Conservation (phyloP, 2,113 vertebrate species). For the Zootoca vivipara region DNA sequence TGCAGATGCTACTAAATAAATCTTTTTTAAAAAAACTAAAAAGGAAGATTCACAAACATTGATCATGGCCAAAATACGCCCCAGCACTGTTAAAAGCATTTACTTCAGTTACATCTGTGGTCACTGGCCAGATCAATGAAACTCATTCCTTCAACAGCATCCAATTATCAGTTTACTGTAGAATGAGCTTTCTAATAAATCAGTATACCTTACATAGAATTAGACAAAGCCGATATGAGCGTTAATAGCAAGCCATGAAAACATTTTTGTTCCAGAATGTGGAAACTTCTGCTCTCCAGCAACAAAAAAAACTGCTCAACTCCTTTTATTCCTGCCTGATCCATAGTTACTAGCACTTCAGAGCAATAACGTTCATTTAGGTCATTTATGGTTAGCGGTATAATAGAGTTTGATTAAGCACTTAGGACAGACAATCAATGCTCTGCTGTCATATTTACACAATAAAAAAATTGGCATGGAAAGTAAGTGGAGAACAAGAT, state of each 20-base stretch:
- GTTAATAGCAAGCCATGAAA: conserved; percentile 76
- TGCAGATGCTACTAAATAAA: conserved; percentile 85
- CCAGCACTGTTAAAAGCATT: conserved; percentile 86
- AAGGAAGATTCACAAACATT: conserved; percentile 88
- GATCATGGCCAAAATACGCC: conserved; percentile 89
- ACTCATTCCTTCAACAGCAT: conserved; percentile 98
- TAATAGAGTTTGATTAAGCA: conserved; percentile 79
- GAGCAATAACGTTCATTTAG: conserved; percentile 52
- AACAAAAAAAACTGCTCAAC: conserved; percentile 56
- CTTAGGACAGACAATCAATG: conserved; percentile 71
- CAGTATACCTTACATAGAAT: conserved; percentile 88
- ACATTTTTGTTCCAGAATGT: conserved; percentile 56
- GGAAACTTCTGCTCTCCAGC: conserved; percentile 26
- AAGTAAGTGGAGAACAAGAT: conserved; percentile 51
- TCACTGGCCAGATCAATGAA: conserved; percentile 95
- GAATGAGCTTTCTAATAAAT: conserved; percentile 90
- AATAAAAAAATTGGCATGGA: conserved; percentile 62
- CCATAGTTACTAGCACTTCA: conserved; percentile 49
- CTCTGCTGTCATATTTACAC: conserved; percentile 73
- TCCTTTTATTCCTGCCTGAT: conserved; percentile 58
- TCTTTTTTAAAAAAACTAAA: conserved; percentile 70
- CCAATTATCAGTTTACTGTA: conserved; percentile 96
- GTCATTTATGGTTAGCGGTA: conserved; percentile 61
- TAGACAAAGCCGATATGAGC: conserved; percentile 81
- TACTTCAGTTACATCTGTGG: conserved; percentile 89